Base-by-base conservation (phyloP, 2,888 invertebrate genomes). In the Electrophaes corylata region DNA sequence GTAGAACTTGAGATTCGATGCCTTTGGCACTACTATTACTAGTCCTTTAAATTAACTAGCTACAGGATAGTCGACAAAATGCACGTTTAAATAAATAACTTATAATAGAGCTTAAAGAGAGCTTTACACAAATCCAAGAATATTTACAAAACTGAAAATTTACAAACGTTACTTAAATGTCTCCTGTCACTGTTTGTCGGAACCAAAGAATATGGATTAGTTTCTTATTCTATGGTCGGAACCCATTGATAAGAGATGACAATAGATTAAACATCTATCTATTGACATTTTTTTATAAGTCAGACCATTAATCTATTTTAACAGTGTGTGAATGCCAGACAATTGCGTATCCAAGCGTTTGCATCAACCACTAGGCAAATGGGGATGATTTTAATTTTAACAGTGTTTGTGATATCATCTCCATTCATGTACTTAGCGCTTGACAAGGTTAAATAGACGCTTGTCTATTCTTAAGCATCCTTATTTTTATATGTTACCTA, bases 1-100 rank as follows among this genome's bases (percentile, higher is more conserved):
- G 69, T 73, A 71, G 76, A 57, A 62, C 54, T 53, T 72, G 91
- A 89, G 89, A 89, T 88, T 87, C 84, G 61, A 81, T 84, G 88
- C 88, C 88, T 87, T 87, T 87, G 89, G 87, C 89, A 85, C 85
- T 75, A 74, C 70, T 72, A 57, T 84, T n/a, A 88, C 88, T 87
- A 87, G 83, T 59, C 23, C 53, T 47, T 37, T 39, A 12, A 12
- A 29, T 39, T 51, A 57, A 49, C 33, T 40, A 37, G 37, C 14
- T n/a, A 50, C 48, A 19, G 35, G 72, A 55, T 46, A 66, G 54
- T 60, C 44, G 18, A 66, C 64, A 61, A 66, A 66, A 60, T 66
- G 66, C 54, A 60, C 19, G 60, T 48, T 45, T 33, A 50, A 49
- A 58, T 54, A 61, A 70, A 66, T 35, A 16, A 8, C 14, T 35